phyloP scores from a whole-genome alignment of 2,888 invertebrate species.

The Protula sp. region DNA sequence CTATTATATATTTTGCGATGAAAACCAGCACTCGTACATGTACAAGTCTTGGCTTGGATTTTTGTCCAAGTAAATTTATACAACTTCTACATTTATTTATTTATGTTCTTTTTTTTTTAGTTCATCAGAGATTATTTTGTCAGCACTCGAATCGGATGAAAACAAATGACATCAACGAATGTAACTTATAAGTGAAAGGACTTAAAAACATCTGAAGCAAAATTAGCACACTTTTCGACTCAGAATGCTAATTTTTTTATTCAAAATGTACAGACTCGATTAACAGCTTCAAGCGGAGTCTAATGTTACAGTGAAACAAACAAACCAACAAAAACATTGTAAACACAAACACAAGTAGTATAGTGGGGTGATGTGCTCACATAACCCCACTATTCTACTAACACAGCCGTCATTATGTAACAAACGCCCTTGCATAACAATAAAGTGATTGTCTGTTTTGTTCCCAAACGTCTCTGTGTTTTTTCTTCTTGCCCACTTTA shows the following conservation, averaged over 20 bases:
- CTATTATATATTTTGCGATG: background rate
- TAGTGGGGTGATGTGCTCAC: too few relatives aligned
- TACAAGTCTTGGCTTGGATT: background rate
- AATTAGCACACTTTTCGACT: too few relatives aligned
- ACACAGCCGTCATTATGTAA: background rate
- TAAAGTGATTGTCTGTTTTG: background rate
- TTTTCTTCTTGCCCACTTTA: too few relatives aligned
- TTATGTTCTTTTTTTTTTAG: background rate
- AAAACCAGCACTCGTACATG: background rate
- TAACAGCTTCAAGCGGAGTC: background rate
- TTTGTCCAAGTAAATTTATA: background rate
- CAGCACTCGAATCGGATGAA: background rate
- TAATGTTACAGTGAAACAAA: too few relatives aligned
- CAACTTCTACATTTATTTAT: background rate
- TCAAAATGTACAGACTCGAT: too few relatives aligned
- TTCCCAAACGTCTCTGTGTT: background rate
- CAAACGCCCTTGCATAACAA: background rate
- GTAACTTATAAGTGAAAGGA: too few relatives aligned
- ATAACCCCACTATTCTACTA: background rate
- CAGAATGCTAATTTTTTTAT: too few relatives aligned
- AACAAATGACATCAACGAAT: too few relatives aligned
- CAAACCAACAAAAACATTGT: too few relatives aligned
- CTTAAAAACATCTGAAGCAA: too few relatives aligned
- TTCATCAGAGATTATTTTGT: background rate
- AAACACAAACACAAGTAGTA: too few relatives aligned